A percentile compares a stretch with the other conserved stretches of the same genome.
Conservation (phyloP, 1,140 invertebrate species). For the Drosophila jambulina region DNA sequence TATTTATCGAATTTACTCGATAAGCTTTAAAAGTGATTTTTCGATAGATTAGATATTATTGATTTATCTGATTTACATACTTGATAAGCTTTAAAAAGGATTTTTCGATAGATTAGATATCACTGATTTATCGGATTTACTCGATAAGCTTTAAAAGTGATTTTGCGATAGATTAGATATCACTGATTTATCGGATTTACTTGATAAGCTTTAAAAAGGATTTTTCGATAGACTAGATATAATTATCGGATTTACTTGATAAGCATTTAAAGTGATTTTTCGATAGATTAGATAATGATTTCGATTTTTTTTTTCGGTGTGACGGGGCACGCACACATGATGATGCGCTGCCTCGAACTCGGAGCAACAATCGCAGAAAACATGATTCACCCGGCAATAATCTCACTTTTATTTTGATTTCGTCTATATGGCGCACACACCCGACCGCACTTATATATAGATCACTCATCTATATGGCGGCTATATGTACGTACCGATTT, state of each 20-base stretch:
- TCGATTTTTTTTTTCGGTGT: not conserved
- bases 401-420: conserved; percentile 83
- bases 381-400: conserved; percentile 79
- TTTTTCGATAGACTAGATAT: not conserved
- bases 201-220: too few relatives aligned
- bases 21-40: not conserved
- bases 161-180: not conserved
- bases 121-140: too few relatives aligned
- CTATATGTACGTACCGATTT: conserved; percentile 24
- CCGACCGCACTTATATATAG: conserved; percentile 41
- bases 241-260: not conserved
- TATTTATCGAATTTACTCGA: too few relatives aligned
- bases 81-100: too few relatives aligned
- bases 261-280: not conserved
- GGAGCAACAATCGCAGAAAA: conserved; percentile 26
- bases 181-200: too few relatives aligned
- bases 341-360: conserved; percentile 46
- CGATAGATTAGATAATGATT: not conserved
- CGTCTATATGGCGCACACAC: conserved; percentile 51
- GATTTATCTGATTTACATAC: too few relatives aligned
- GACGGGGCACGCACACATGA: conserved; percentile 45
- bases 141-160: too few relatives aligned
- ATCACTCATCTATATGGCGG: conserved; percentile 20
- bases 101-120: not conserved
- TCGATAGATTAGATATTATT: not conserved